phyloP scores from a whole-genome alignment of 1,140 invertebrate genomes.

The Ctenoplectra terminalis region DNA sequence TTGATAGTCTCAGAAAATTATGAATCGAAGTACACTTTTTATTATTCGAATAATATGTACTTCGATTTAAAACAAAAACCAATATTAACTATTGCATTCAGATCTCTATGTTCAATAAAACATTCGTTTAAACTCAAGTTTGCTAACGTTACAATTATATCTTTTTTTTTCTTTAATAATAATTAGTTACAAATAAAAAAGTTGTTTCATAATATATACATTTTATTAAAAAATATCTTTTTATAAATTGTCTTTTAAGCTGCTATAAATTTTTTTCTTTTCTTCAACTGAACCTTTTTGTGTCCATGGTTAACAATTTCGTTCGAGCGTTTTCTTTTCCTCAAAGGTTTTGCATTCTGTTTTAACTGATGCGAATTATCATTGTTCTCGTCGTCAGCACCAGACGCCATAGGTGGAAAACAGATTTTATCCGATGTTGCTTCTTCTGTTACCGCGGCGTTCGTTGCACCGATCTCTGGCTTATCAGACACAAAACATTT shows the following conservation, averaged over 20 bases:
- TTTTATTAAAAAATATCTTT: conserved; percentile 24
- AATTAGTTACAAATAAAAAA: conserved; percentile 32
- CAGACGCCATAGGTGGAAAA: conserved; percentile 73
- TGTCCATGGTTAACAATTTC: conserved; percentile 77
- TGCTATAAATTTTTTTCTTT: conserved; percentile 72
- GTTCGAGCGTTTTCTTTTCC: conserved; percentile 84
- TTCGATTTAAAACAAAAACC: too few species aligned
- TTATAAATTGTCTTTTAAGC: conserved; percentile 56
- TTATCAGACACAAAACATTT: not conserved
- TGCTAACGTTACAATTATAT: not conserved
- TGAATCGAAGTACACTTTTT: not conserved
- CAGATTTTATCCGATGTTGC: not conserved
- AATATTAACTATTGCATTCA: not conserved
- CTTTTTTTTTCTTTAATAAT: not conserved
- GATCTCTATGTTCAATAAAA: not conserved
- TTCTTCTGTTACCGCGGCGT: too few species aligned
- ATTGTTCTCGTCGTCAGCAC: conserved; percentile 84
- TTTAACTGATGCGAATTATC: conserved; percentile 21
- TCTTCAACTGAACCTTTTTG: conserved; percentile 77
- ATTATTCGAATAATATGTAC: not conserved
- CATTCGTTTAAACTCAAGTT: not conserved
- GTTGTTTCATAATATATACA: not conserved
- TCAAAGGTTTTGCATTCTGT: conserved; percentile 83
- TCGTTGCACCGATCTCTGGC: not conserved
- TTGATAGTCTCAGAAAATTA: not conserved